A percentile compares a stretch with the other conserved stretches of the same genome.
These are phyloP conservation scores for Pungitius pungitius DNA, from an alignment of 2,113 vertebrate genomes.

Conservation along the genomic window DNA sequence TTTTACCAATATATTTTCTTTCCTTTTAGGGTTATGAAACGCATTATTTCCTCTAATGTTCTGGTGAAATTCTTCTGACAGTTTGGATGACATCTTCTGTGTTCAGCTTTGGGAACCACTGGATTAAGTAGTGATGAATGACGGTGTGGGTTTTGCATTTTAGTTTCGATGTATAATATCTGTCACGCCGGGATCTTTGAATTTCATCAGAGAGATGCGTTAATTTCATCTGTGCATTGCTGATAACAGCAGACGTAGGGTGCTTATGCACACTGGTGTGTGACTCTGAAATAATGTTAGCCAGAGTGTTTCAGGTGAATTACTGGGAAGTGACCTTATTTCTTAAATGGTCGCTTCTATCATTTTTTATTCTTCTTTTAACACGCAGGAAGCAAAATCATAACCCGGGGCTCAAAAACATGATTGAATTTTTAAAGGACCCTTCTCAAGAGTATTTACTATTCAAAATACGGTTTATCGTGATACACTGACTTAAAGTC, in stretches of 20 bases:
- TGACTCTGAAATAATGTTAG: background rate
- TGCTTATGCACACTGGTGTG: background rate
- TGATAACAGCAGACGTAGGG: background rate
- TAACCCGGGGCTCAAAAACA: conserved; percentile 5
- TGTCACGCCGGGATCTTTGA: background rate
- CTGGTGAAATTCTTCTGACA: too few species aligned
- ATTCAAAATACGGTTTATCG: conserved; percentile 21
- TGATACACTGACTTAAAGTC: conserved; percentile 15
- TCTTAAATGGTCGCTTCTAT: background rate
- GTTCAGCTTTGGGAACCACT: background rate
- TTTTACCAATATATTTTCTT: too few species aligned
- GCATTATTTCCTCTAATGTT: too few species aligned
- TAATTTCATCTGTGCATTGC: background rate
- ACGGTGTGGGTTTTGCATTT: conserved; percentile 10
- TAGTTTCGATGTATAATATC: background rate
- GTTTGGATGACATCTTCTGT: too few species aligned
- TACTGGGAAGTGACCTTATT: background rate
- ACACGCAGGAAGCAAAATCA: background rate
- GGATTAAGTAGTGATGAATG: conserved; percentile 17
- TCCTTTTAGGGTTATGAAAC: too few species aligned
- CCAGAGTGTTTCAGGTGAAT: background rate
- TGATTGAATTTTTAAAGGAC: conserved; percentile 29
- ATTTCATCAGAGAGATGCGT: conserved; percentile 2
- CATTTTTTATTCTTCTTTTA: background rate
- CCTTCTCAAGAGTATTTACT: conserved; percentile 15